Conservation (phyloP, 2,888 invertebrate genomes). For the Diogma glabrata region DNA sequence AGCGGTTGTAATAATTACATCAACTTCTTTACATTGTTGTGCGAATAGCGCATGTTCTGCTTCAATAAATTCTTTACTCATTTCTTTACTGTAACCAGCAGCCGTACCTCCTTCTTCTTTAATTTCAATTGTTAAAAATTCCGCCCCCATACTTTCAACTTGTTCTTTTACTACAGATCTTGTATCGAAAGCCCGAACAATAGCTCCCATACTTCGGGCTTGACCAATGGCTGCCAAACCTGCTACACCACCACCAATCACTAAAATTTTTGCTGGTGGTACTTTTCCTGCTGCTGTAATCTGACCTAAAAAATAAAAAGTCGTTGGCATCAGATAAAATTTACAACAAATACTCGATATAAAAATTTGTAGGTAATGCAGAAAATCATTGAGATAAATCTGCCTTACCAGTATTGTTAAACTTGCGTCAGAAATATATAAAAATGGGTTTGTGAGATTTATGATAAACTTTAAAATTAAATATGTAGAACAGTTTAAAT, state of each 20-base stretch:
- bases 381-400: no score
- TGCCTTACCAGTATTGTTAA: no score
- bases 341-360: background rate
- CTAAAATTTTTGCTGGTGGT: constrained; percentile 76
- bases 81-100: constrained; percentile 77
- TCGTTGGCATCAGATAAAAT: constrained; percentile 26
- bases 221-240: constrained; percentile 70
- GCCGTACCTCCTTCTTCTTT: constrained; percentile 60
- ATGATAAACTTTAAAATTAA: no score
- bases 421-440: no score
- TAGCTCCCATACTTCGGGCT: constrained; percentile 79
- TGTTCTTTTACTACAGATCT: constrained; percentile 72
- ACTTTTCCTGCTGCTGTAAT: constrained; percentile 85
- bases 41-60: constrained; percentile 79
- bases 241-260: constrained; percentile 84
- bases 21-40: constrained; percentile 74
- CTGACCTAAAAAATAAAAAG: constrained; percentile 42
- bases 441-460: no score
- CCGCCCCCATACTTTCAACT: constrained; percentile 78
- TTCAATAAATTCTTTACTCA: constrained; percentile 74
- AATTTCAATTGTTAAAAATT: constrained; percentile 69
- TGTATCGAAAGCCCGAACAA: constrained; percentile 80
- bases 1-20: constrained; percentile 80
- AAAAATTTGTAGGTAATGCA: no score
- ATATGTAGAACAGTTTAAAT: no score